Evolutionary conservation across 2,888 invertebrate species (phyloP).

Genomic region (Harmothoe impar): DNA sequence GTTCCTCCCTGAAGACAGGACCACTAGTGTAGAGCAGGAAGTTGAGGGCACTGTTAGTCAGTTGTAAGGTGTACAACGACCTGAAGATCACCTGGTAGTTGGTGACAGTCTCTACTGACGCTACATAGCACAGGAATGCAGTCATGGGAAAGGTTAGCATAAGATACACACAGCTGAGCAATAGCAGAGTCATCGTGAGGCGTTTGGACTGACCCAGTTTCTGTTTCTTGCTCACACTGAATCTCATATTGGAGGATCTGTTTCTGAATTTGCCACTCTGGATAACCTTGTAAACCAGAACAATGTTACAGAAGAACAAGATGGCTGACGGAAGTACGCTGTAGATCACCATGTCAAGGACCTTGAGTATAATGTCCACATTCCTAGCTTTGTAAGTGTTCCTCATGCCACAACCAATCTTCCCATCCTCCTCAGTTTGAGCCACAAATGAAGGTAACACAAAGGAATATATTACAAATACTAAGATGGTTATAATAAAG

Average conservation of each 20-base stretch:
- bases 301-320: constrained; percentile 2
- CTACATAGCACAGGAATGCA: constrained; percentile 5
- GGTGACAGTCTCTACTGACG: background rate
- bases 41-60: constrained; percentile 51
- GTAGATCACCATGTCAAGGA: constrained; percentile 26
- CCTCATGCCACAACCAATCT: background rate
- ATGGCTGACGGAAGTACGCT: constrained; percentile 18
- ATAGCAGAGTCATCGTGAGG: constrained; percentile 8
- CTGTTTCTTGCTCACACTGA: background rate
- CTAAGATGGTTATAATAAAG: background rate
- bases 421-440: background rate
- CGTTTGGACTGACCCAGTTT: background rate
- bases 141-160: background rate
- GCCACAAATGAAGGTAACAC: background rate
- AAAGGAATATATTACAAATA: background rate
- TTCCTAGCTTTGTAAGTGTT: background rate
- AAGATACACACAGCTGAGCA: constrained; percentile 15
- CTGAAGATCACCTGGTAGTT: background rate
- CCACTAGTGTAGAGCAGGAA: constrained; percentile 35
- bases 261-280: constrained; percentile 21
- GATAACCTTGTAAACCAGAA: constrained; percentile 5
- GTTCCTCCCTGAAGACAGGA: constrained; percentile 22
- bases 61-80: constrained; percentile 10
- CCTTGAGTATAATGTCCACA: background rate
- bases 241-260: background rate